Conservation (phyloP, 1,140 invertebrate genomes). For the Drosophila sproati region DNA sequence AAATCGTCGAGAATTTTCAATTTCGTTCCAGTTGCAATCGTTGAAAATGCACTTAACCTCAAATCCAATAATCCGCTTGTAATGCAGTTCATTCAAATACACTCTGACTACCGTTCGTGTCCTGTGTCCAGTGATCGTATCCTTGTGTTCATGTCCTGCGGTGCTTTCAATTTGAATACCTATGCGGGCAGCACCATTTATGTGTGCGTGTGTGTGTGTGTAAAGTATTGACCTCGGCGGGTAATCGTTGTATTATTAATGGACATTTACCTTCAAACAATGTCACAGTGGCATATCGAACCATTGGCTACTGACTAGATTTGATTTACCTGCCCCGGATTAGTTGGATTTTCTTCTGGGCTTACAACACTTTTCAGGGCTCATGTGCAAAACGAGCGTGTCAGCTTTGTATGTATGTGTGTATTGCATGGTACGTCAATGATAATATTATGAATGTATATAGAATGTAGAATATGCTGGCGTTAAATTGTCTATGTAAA, state of each 20-base stretch:
- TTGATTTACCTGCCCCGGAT: constrained; percentile 62
- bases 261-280: constrained; percentile 65
- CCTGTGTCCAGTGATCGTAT: constrained; percentile 10
- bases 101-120: constrained; percentile 34
- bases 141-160: constrained; percentile 58
- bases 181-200: constrained; percentile 44
- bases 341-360: constrained; percentile 43
- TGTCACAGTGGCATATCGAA: constrained; percentile 60
- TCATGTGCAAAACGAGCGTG: constrained; percentile 11
- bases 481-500: too few relatives aligned
- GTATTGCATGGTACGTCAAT: background rate
- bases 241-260: constrained; percentile 81
- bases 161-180: constrained; percentile 71
- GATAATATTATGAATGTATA: background rate
- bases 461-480: background rate
- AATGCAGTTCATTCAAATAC: constrained; percentile 66
- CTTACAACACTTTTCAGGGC: constrained; percentile 44
- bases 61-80: constrained; percentile 83
- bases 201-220: constrained; percentile 34
- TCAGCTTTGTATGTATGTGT: background rate
- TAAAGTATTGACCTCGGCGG: constrained; percentile 72
- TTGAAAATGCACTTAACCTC: constrained; percentile 76
- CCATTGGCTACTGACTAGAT: constrained; percentile 46
- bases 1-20: constrained; percentile 55
- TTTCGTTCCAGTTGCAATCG: constrained; percentile 49